Base-by-base conservation (phyloP, 2,797 vertebrate genomes). In the Sebastes melanostomus region DNA sequence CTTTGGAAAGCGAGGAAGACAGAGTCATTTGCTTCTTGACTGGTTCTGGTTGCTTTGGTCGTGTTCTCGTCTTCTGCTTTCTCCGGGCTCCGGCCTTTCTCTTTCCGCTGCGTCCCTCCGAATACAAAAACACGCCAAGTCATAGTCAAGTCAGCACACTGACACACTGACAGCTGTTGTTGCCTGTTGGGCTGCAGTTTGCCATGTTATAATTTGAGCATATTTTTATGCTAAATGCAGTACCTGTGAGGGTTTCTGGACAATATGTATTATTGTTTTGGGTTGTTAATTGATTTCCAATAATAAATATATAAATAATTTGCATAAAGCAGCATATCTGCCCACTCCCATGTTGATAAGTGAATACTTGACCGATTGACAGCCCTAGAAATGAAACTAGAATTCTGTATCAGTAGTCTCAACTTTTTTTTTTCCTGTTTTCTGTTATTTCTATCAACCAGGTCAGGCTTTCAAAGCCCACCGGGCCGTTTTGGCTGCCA, bases 381-480 rank as follows among this genome's bases (percentile, higher is more conserved):
- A 52, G 18, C 46, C 46, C 8, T 52, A n/a, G 52, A 70, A 59
- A 29, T 20, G 0, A 8, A 7, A 12, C 18, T 14, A 56, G 6
- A 67, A 27, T 52, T 73, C 36, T 27, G 16, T 69, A 25, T 60
- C 8, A 54, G 56, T 58, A 55, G 61, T 65, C 36, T 81, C 38
- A 74, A 76, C 16, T 56, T 74, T 65, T 72, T 24, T 22, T 68
- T 16, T 38, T 14, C 68, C 30, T 83, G 1, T 42, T 56, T 42
- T 63, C 60, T 77, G 32, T 88, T 75, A 65, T 82, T 75, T 81
- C 72, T 30, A 50, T 68, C 68, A 77, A 73, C 78, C 88, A 95
- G 94, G 98, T 80, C 98, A 99, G 90, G 97, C 97, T 83, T 99
- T 99, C 92, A 98, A 98, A 96, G 98, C 98, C 5, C 98, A 99